Conservation (phyloP, 2,888 invertebrate species). For the Athalia circularis region DNA sequence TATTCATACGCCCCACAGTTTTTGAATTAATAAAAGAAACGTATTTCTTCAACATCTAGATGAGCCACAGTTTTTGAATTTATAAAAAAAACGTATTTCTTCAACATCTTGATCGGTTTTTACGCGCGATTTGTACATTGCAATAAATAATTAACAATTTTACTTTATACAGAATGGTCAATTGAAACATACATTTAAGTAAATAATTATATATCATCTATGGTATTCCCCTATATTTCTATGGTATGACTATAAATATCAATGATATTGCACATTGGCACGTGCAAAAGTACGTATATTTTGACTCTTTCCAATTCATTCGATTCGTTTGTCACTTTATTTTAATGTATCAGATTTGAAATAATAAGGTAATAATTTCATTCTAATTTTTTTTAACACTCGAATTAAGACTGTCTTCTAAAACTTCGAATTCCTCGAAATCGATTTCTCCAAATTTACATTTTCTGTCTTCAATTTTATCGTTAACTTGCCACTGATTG, state of each 20-base stretch:
- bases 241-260: neutral
- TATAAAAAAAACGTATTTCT: too few relatives aligned
- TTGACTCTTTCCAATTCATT: neutral
- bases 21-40: too few relatives aligned
- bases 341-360: neutral
- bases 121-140: constrained; percentile 25
- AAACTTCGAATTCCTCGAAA: constrained; percentile 87
- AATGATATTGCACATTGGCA: constrained; percentile 25
- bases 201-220: constrained; percentile 6
- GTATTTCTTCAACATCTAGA: too few relatives aligned
- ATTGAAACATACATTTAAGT: neutral
- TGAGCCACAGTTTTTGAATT: too few relatives aligned
- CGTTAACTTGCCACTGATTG: constrained; percentile 72
- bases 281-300: constrained; percentile 19
- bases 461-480: constrained; percentile 77
- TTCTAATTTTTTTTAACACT: constrained; percentile 55
- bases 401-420: constrained; percentile 79
- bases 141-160: constrained; percentile 26
- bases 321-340: neutral
- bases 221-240: constrained; percentile 20
- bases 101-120: neutral
- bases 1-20: too few relatives aligned
- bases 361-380: neutral
- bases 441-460: constrained; percentile 89
- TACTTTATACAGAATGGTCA: neutral